Evolutionary conservation across 1,140 invertebrate genomes (phyloP).

Genomic region (Tribolium madens): DNA sequence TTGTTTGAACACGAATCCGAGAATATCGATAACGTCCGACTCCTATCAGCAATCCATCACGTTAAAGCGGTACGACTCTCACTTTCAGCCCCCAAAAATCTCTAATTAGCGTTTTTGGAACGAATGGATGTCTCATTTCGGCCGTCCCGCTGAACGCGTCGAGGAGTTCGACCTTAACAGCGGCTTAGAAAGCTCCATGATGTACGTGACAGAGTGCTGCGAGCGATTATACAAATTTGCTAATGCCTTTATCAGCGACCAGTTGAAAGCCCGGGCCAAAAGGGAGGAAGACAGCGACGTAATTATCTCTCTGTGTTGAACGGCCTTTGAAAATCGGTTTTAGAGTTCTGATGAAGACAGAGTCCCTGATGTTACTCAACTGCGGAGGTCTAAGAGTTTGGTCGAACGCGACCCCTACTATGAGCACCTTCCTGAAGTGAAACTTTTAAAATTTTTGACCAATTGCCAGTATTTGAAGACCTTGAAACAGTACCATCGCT

Average conservation of each 20-base stretch:
- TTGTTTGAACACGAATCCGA: neutral
- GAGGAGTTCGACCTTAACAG: slow-evolving; percentile 39
- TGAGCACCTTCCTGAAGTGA: slow-evolving; percentile 1
- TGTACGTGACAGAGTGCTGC: slow-evolving; percentile 45
- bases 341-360: neutral
- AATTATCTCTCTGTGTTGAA: neutral
- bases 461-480: neutral
- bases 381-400: neutral
- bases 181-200: slow-evolving; percentile 26
- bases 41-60: slow-evolving; percentile 38
- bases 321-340: neutral
- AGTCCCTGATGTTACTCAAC: neutral
- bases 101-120: slow-evolving; percentile 44
- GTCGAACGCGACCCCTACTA: neutral
- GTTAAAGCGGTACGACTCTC: slow-evolving; percentile 18
- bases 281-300: neutral
- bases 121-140: slow-evolving; percentile 40
- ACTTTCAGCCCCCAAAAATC: neutral
- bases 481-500: neutral
- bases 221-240: slow-evolving; percentile 48
- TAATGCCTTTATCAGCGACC: slow-evolving; percentile 6
- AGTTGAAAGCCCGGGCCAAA: neutral
- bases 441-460: slow-evolving; percentile 5
- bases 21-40: neutral
- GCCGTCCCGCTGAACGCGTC: slow-evolving; percentile 39